Conservation (phyloP, 1,140 invertebrate genomes). For the Heliconius himera region DNA sequence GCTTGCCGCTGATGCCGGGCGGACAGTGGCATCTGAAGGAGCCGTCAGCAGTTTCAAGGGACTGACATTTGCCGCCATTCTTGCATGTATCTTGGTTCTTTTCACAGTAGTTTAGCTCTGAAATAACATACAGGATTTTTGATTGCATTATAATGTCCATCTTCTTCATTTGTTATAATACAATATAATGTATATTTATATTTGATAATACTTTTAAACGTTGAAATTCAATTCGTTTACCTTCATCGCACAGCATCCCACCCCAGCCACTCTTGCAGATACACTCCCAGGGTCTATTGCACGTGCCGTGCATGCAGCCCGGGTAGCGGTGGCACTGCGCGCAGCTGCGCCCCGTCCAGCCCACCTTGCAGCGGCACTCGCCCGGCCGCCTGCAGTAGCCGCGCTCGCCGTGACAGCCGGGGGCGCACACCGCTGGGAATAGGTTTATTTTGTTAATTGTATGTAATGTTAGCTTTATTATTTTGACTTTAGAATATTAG, state of each 20-base stretch:
- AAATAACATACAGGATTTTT: slow-evolving; percentile 45
- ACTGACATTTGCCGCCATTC: slow-evolving; percentile 91
- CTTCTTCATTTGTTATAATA: too few relatives aligned
- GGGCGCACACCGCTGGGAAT: slow-evolving; percentile 88
- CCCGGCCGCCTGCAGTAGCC: slow-evolving; percentile 92
- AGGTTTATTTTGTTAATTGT: neutral
- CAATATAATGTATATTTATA: too few relatives aligned
- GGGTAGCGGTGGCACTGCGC: slow-evolving; percentile 92
- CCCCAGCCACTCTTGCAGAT: slow-evolving; percentile 93
- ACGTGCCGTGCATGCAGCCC: slow-evolving; percentile 92
- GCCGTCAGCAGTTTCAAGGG: slow-evolving; percentile 88
- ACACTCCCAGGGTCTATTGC: slow-evolving; percentile 94
- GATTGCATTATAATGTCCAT: too few relatives aligned
- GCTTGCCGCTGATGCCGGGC: slow-evolving; percentile 83
- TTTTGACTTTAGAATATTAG: too few relatives aligned
- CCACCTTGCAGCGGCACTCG: slow-evolving; percentile 90
- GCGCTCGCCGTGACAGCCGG: slow-evolving; percentile 90
- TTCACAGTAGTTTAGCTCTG: slow-evolving; percentile 90
- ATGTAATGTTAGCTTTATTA: too few relatives aligned
- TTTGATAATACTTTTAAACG: neutral
- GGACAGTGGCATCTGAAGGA: slow-evolving; percentile 87
- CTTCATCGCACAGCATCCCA: slow-evolving; percentile 94
- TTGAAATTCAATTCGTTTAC: slow-evolving; percentile 49
- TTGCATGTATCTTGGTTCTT: slow-evolving; percentile 86
- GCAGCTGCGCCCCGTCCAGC: slow-evolving; percentile 92